These are phyloP conservation scores for Gymnosoma rotundatum DNA, from an alignment of 2,888 invertebrate genomes.

Conservation along the genomic window DNA sequence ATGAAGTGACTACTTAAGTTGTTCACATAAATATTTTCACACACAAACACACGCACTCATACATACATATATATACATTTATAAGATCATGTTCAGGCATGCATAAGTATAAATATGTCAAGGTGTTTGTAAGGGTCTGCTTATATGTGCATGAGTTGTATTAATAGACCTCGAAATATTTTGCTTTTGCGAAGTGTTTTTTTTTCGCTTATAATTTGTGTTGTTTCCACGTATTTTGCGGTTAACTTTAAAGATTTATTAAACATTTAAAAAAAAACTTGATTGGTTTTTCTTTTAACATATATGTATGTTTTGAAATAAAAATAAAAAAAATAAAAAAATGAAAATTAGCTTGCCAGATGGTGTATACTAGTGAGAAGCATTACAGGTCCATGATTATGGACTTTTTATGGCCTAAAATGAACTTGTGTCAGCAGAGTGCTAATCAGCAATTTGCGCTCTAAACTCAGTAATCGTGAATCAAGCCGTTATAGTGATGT, in stretches of 20 bases:
- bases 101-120: background rate
- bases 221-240: conserved; percentile 50
- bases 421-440: too few species aligned
- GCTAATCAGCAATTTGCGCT: too few species aligned
- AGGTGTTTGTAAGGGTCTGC: conserved; percentile 17
- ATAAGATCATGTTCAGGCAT: background rate
- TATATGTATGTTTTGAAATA: too few species aligned
- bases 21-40: background rate
- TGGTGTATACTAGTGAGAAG: too few species aligned
- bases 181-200: conserved; percentile 34
- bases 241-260: conserved; percentile 58
- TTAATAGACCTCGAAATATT: conserved; percentile 64
- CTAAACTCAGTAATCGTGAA: too few species aligned
- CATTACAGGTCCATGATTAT: too few species aligned
- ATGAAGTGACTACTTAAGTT: conserved; percentile 49
- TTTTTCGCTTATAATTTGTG: background rate
- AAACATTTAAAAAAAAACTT: conserved; percentile 53
- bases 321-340: too few species aligned
- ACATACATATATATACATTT: too few species aligned
- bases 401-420: too few species aligned
- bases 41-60: too few species aligned
- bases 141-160: conserved; percentile 22
- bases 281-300: conserved; percentile 26
- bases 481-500: too few species aligned
- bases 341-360: too few species aligned